Evolutionary conservation across 2,113 vertebrate species (phyloP).

Genomic region (Sylvicapra grimmia): DNA sequence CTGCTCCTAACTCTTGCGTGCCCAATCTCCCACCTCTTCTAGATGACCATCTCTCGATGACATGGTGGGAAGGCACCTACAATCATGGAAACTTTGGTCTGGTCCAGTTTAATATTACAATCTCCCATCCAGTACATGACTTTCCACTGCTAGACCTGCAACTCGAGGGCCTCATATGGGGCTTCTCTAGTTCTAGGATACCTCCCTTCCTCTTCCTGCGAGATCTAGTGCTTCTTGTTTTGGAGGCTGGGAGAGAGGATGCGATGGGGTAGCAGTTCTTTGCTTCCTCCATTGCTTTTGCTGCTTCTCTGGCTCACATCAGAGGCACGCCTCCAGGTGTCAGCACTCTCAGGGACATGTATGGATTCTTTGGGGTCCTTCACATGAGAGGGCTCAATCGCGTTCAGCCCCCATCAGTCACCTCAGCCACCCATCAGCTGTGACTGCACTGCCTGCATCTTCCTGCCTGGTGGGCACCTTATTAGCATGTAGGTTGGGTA

Average conservation of each 20-base stretch:
- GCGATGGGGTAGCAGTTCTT: background rate
- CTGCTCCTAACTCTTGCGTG: no score
- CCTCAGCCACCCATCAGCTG: background rate
- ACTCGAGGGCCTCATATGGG: background rate
- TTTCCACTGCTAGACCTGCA: background rate
- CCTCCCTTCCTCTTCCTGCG: background rate
- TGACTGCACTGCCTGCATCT: background rate
- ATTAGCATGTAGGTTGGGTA: background rate
- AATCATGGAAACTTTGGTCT: background rate
- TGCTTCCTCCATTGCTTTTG: background rate
- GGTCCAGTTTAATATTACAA: background rate
- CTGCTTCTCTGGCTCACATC: background rate
- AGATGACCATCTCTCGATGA: background rate
- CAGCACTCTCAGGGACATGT: background rate
- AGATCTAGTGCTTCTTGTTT: background rate
- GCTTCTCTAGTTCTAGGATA: background rate
- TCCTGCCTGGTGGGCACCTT: background rate
- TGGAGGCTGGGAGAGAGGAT: background rate
- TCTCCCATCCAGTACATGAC: background rate
- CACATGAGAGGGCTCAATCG: background rate
- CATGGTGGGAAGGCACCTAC: background rate
- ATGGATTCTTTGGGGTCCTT: background rate
- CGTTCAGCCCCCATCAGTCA: background rate
- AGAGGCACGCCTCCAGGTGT: background rate
- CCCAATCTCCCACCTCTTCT: background rate